phyloP scores from a whole-genome alignment of 2,888 invertebrate genomes.

The Hydropsyche betteni region DNA sequence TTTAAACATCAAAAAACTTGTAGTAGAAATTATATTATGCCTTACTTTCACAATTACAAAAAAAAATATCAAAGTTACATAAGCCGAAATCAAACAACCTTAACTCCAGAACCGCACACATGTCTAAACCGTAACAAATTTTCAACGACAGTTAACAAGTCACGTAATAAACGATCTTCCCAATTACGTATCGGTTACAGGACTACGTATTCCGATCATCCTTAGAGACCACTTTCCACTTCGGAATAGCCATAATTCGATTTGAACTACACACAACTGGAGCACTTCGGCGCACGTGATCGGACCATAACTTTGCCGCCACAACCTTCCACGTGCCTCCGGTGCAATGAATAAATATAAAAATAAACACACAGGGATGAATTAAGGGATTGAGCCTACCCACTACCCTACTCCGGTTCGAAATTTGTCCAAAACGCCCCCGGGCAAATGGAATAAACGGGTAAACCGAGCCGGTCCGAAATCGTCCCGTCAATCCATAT shows the following conservation, averaged over 20 bases:
- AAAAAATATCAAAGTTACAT: too few species aligned
- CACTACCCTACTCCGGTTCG: not conserved
- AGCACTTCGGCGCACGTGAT: not conserved
- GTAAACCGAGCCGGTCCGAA: not conserved
- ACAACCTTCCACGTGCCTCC: too few species aligned
- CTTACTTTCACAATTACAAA: too few species aligned
- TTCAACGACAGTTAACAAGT: constrained; percentile 20
- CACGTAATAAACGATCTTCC: constrained; percentile 28
- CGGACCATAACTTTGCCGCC: too few species aligned
- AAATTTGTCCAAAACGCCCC: not conserved
- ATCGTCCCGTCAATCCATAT: not conserved
- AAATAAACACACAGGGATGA: not conserved
- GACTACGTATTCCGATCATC: constrained; percentile 8
- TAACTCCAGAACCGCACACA: not conserved
- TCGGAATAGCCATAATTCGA: not conserved
- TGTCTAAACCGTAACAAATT: not conserved
- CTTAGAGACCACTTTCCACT: not conserved
- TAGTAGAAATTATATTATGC: too few species aligned
- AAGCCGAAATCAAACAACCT: too few species aligned
- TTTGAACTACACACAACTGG: constrained; percentile 1
- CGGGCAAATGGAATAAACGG: constrained; percentile 10
- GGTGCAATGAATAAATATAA: too few species aligned
- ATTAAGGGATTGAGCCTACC: not conserved
- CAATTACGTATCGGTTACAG: constrained; percentile 35
- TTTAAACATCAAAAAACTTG: too few species aligned